These are phyloP conservation scores for Vidua chalybeata DNA, from an alignment of 2,113 vertebrate species.

Conservation along the genomic window DNA sequence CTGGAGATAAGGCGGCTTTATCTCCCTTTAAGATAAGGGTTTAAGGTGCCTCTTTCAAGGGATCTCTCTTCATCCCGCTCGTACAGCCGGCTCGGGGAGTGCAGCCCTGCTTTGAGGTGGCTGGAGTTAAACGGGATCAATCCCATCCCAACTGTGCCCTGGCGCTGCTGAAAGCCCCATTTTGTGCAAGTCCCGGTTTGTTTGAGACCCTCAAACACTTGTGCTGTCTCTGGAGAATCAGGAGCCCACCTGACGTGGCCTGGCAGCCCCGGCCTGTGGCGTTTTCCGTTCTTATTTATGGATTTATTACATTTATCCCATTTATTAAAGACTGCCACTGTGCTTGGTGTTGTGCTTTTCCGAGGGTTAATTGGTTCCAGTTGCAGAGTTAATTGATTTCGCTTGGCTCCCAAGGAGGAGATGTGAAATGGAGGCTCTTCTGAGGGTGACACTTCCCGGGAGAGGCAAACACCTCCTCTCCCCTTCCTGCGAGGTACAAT, in stretches of 20 bases:
- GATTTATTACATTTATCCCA: neutral
- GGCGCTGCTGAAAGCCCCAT: neutral
- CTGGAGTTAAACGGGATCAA: neutral
- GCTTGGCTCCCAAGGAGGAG: slow-evolving; percentile 25
- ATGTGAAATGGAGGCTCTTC: neutral
- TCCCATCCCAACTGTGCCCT: neutral
- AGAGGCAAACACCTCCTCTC: neutral
- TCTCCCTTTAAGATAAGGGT: neutral
- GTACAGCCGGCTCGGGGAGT: neutral
- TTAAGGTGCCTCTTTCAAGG: neutral
- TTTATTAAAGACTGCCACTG: slow-evolving; percentile 8
- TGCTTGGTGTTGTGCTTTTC: neutral
- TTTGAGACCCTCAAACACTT: neutral
- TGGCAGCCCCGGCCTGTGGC: neutral
- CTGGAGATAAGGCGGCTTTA: neutral
- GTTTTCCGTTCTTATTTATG: neutral
- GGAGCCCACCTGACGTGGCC: neutral
- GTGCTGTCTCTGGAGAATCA: rapidly evolving
- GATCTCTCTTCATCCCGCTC: rapidly evolving
- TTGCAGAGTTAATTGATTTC: slow-evolving; percentile 36
- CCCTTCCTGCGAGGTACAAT: neutral
- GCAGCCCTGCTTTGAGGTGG: neutral
- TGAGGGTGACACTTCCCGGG: neutral
- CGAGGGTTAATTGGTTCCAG: slow-evolving; percentile 32
- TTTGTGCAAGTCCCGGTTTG: rapidly evolving